Conservation (phyloP, 2,888 invertebrate genomes). For the Tinea trinotella region DNA sequence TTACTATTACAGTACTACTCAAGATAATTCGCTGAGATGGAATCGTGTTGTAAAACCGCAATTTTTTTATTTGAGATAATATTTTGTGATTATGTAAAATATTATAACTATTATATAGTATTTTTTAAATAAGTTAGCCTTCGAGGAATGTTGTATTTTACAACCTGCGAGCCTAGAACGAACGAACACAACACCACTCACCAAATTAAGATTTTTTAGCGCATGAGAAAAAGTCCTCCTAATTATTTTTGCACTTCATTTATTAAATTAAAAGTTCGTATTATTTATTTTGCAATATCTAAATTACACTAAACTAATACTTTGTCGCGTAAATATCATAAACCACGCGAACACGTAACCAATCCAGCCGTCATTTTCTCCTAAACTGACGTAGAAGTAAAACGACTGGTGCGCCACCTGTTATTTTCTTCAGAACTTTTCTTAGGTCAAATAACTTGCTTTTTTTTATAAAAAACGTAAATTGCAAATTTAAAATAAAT, state of each 20-base stretch:
- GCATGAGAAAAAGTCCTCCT: constrained; percentile 55
- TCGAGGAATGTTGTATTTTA: not conserved
- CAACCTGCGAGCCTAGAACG: not conserved
- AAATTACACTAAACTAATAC: constrained; percentile 54
- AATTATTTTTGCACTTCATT: constrained; percentile 47
- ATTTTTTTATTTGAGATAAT: not conserved
- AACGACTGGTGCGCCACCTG: constrained; percentile 27
- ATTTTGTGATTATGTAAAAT: not conserved
- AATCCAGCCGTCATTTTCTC: constrained; percentile 71
- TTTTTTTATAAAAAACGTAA: constrained; percentile 24
- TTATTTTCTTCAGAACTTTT: constrained; percentile 23
- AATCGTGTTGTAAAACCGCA: not conserved
- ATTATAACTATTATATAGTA: not conserved
- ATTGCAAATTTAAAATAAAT: constrained; percentile 3
- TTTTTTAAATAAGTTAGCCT: not conserved
- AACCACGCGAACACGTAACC: constrained; percentile 70
- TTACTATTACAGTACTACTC: not conserved
- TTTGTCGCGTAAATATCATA: constrained; percentile 71
- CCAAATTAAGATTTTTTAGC: constrained; percentile 49
- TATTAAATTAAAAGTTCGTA: constrained; percentile 35
- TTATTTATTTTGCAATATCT: constrained; percentile 37
- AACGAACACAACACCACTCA: constrained; percentile 36
- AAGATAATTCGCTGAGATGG: constrained; percentile 1
- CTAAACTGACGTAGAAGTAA: constrained; percentile 50
- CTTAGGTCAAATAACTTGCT: constrained; percentile 30